Base-by-base conservation (phyloP, 2,797 vertebrate genomes). In the Molossus alvarezi region DNA sequence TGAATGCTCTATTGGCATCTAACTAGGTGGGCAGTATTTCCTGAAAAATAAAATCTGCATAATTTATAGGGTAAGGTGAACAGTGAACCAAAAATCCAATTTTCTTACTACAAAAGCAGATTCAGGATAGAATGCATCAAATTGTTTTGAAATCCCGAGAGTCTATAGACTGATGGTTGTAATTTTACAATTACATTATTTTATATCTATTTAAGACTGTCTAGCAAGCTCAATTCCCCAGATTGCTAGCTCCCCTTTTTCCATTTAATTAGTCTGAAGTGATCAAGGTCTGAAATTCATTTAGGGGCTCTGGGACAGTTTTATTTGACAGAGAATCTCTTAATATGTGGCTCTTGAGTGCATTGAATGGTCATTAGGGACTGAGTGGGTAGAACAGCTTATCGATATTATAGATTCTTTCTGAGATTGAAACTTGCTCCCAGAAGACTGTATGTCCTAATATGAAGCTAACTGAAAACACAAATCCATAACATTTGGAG, bases 221-320 rank as follows among this genome's bases (percentile, higher is more conserved):
- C 80, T 88, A 33, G 79, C 29, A 87, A 95, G 76, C 57, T 95
- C 82, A 92, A 9, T 96, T 95, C 84, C 29, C 64, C 23, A 95
- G 83, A 96, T 97, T 96, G 90, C 90, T 91, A 83, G 79, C 4
- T 93, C 18, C 37, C 27, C 71, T 58, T 23, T 84, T 95, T 94
- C 53, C 75, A 97, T 93, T 96, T 95, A 89, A 97, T 97, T 95
- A 94, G 45, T 69, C 25, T 95, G 82, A 97, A 92, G 90, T 69
- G 85, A 79, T 92, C 33, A 91, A 82, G 57, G 71, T 57, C 55
- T 97, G 92, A 96, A 96, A 97, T 96, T 96, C 82, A 88, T 53
- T 97, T 96, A 97, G 96, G 91, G 95, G 88, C 95, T 95, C 79
- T 60, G 95, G 83, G 94, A 80, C 83, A 96, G 90, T 88, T 91